Evolutionary conservation across 2,888 invertebrate genomes (phyloP).

Genomic region (Himalopsyche japonica): DNA sequence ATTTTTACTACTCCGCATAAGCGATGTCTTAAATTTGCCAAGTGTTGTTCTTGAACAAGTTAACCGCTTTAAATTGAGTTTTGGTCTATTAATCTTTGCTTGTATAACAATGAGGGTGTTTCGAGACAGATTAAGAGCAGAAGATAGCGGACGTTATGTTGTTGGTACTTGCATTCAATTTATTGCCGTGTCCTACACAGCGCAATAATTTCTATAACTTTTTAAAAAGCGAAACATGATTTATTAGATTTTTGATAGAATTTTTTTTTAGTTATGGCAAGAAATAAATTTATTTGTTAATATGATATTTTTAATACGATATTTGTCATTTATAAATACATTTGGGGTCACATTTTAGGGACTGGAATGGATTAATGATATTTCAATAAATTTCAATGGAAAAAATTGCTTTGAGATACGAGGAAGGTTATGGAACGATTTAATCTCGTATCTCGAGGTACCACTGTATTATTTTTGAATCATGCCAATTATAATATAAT

Average conservation of each 20-base stretch:
- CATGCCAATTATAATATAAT: too few relatives aligned
- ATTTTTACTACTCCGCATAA: not conserved
- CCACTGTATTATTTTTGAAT: too few relatives aligned
- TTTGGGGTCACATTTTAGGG: too few relatives aligned
- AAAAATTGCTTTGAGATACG: too few relatives aligned
- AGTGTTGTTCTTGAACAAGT: not conserved
- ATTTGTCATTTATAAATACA: too few relatives aligned
- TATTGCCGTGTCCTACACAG: not conserved
- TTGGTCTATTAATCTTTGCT: not conserved
- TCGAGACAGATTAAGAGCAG: not conserved
- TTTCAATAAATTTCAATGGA: too few relatives aligned
- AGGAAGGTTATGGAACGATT: too few relatives aligned
- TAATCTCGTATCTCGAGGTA: too few relatives aligned
- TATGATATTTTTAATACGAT: too few relatives aligned
- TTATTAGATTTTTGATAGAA: not conserved
- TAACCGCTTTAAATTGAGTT: constrained; percentile 1
- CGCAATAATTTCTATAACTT: not conserved
- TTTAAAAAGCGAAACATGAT: not conserved
- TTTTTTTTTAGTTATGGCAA: too few relatives aligned
- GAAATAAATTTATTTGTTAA: too few relatives aligned
- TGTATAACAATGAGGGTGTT: not conserved
- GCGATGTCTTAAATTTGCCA: not conserved
- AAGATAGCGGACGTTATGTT: not conserved
- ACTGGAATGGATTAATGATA: too few relatives aligned
- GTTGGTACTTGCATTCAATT: not conserved